Evolutionary conservation across 2,797 vertebrate genomes (phyloP).

Genomic region (Neosilurus hyrtlii): DNA sequence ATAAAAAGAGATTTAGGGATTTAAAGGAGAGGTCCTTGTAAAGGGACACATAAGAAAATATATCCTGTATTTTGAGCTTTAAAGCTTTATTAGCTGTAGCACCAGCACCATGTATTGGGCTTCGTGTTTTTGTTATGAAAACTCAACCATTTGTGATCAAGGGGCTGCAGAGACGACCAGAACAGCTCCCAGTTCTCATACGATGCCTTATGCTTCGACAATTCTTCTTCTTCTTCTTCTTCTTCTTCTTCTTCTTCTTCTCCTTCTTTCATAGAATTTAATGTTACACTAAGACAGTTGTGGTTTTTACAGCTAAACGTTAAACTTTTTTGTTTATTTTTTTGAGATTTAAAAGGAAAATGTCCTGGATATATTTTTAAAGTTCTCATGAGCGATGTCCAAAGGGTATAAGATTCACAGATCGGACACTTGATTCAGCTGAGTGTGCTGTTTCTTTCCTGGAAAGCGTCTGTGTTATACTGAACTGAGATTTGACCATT

Average conservation of each 20-base stretch:
- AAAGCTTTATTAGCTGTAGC: neutral
- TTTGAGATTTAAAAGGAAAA: neutral
- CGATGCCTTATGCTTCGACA: constrained; percentile 79
- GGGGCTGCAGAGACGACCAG: constrained; percentile 54
- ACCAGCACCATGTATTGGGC: too few relatives aligned
- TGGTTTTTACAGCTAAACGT: constrained; percentile 15
- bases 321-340: neutral
- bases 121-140: neutral
- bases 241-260: too few relatives aligned
- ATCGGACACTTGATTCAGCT: neutral
- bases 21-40: neutral
- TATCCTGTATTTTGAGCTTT: constrained; percentile 2
- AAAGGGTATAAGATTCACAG: neutral
- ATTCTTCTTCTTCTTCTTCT: constrained; percentile 51
- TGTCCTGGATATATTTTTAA: neutral
- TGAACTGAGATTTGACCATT: neutral
- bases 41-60: neutral
- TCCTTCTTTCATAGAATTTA: constrained; percentile 18
- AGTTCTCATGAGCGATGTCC: constrained; percentile 2
- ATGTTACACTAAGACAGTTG: constrained; percentile 52
- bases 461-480: constrained; percentile 36
- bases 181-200: constrained; percentile 56
- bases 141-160: neutral
- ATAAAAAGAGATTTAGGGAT: neutral
- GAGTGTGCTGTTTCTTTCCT: neutral